phyloP scores from a whole-genome alignment of 2,113 vertebrate species.

The Pteruthius melanotis region DNA sequence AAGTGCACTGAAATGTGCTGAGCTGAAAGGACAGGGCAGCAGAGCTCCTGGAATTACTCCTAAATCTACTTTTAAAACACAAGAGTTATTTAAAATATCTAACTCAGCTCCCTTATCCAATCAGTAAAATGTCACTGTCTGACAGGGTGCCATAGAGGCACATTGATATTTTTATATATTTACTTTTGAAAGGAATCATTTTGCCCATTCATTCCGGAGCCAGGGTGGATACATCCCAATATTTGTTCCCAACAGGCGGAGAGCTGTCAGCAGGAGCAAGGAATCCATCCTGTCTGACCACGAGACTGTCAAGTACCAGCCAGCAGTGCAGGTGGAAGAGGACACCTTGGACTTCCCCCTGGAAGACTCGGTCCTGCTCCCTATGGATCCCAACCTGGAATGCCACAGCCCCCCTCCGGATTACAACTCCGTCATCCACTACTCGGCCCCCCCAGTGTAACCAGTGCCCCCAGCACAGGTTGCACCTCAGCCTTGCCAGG shows the following conservation, averaged over 20 bases:
- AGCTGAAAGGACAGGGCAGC: neutral
- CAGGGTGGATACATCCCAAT: neutral
- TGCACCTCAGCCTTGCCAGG: neutral
- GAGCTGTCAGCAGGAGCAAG: conserved; percentile 85
- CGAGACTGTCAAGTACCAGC: conserved; percentile 73
- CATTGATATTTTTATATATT: neutral
- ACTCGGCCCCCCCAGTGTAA: conserved; percentile 86
- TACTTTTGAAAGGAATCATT: neutral
- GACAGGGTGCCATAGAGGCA: neutral
- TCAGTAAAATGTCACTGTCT: neutral
- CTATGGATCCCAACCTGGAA: conserved; percentile 81
- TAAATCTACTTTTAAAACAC: neutral
- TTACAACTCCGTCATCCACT: conserved; percentile 89
- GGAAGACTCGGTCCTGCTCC: conserved; percentile 77
- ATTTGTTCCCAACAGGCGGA: conserved; percentile 70
- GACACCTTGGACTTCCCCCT: conserved; percentile 80
- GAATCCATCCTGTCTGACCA: conserved; percentile 81
- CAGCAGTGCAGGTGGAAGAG: conserved; percentile 57
- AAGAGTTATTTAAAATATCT: neutral
- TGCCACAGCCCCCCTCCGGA: conserved; percentile 92
- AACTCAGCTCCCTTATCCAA: neutral
- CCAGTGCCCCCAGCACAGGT: neutral
- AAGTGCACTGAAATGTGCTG: neutral
- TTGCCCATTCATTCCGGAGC: neutral
- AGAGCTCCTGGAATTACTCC: neutral